Evolutionary conservation across 2,888 invertebrate genomes (phyloP), one percentile per base, ranked within the genome.

Genomic region (Ennomos fuscantarius): DNA sequence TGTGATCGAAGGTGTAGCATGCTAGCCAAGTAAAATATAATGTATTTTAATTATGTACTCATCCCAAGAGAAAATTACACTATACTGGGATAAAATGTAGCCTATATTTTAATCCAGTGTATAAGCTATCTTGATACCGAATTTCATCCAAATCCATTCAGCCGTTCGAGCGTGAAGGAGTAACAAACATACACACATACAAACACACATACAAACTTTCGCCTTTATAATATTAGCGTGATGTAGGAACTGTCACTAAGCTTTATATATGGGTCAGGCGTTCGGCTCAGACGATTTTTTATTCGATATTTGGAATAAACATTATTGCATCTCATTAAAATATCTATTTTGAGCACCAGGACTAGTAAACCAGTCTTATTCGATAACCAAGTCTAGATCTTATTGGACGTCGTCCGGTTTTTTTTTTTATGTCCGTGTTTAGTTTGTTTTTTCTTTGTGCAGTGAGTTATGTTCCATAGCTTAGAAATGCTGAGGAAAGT

Each of bases 311-410:
- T 32, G 34, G 6, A 15, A 35, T n/a, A 24, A 9, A 45, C 35
- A 35, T 24, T 47, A 37, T 33, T 33, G 51, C 55, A 51, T 51
- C 37, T 47, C 31, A 43, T 57, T 57, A 56, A 9, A 37, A 47
- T 47, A 15, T 24, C 48, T 46, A 56, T 46, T 51, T 47, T 40
- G 9, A 11, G 37, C 13, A 24, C 8, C 41, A 33, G 51, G 42
- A 42, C 24, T 8, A 0, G 1, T 40, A 24, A 51, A 57, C 51
- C 51, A 32, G 51, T 57, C 56, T 42, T 57, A 51, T 42, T 47
- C 39, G 11, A 11, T 45, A 2, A n/a, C 31, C 24, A 32, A 35
- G 37, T 39, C 10, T 39, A 32, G 47, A n/a, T 13, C 33, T 9
- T 9, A 32, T 24, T 36, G 13, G 49, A 55, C 55, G 50, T 42